Conservation (phyloP, 2,888 invertebrate species). For the Herminia tarsipennalis region DNA sequence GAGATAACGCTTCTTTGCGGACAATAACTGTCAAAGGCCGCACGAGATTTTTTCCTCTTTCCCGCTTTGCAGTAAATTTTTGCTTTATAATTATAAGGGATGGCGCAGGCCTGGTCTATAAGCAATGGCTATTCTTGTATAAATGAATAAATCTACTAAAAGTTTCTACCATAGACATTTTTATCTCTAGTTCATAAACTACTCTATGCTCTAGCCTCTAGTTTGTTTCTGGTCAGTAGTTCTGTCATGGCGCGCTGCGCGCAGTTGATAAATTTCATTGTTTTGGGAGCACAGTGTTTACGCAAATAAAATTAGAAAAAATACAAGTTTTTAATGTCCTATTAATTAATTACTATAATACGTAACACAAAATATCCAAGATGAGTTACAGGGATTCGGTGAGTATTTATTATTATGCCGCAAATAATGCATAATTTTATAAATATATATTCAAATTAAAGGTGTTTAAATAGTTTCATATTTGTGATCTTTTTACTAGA, state of each 20-base stretch:
- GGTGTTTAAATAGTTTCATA: no score
- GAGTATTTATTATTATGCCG: slow-evolving; percentile 40
- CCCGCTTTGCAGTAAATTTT: no score
- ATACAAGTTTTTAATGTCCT: slow-evolving; percentile 2
- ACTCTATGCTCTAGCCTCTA: neutral
- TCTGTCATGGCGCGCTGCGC: slow-evolving; percentile 43
- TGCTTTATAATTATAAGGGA: no score
- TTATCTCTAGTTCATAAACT: no score
- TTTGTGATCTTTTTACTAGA: no score
- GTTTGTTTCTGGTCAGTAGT: slow-evolving; percentile 1
- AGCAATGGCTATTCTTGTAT: no score
- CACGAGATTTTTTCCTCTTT: no score
- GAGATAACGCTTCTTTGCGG: no score
- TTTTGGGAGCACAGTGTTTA: slow-evolving; percentile 20
- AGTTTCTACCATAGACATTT: no score
- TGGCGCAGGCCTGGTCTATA: no score
- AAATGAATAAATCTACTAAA: slow-evolving; percentile 1
- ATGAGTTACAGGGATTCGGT: slow-evolving; percentile 79
- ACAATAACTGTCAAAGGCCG: no score
- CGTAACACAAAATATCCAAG: slow-evolving; percentile 29
- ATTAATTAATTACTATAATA: neutral
- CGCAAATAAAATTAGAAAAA: slow-evolving; percentile 6
- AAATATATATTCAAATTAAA: no score
- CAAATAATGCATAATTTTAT: neutral
- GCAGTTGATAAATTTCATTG: slow-evolving; percentile 33